Evolutionary conservation across 2,113 vertebrate species (phyloP).

Genomic region (human): GRCh38 chr2:83454001-83454500

Average conservation of each 20-base stretch:
- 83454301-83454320: background rate
- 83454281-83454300: background rate
- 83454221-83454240: too few relatives aligned
- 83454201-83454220: too few relatives aligned
- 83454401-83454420: background rate
- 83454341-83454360: background rate
- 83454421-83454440: background rate
- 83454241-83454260: background rate
- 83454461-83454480: background rate
- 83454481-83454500: background rate
- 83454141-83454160: background rate
- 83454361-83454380: background rate
- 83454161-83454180: background rate
- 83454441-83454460: background rate
- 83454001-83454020: background rate
- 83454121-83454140: background rate
- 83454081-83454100: background rate
- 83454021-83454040: background rate
- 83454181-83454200: too few relatives aligned
- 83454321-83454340: accelerated
- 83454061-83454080: background rate
- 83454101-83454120: background rate
- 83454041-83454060: background rate
- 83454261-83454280: background rate
- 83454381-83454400: background rate